phyloP scores from a whole-genome alignment of 1,140 invertebrate species.

The Streblospio benedicti region DNA sequence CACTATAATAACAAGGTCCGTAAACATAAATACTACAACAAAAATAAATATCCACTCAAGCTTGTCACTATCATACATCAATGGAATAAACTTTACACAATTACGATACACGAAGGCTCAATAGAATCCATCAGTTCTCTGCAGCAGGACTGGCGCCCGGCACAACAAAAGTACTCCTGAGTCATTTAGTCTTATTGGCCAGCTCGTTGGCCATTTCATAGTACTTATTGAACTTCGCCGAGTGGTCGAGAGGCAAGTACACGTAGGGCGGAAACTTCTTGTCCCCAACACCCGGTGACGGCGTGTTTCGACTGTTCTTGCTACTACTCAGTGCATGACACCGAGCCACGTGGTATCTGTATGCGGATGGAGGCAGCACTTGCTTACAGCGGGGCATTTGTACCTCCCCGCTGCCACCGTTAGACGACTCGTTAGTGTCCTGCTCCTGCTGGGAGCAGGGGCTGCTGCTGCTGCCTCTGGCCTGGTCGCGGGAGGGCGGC shows the following conservation, averaged over 20 bases:
- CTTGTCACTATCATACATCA: too few relatives aligned
- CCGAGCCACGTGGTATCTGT: conserved; percentile 89
- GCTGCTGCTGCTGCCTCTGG: neutral
- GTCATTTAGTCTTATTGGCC: conserved; percentile 18
- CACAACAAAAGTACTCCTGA: too few relatives aligned
- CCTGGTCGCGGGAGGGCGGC: neutral
- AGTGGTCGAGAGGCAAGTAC: conserved; percentile 16
- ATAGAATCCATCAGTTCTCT: too few relatives aligned
- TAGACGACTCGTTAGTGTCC: too few relatives aligned
- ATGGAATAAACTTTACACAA: too few relatives aligned
- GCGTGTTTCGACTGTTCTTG: neutral
- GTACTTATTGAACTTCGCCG: conserved; percentile 19
- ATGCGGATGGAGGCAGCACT: conserved; percentile 91
- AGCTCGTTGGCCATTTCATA: conserved; percentile 22
- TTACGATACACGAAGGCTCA: too few relatives aligned
- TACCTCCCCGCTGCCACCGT: neutral
- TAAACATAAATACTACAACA: too few relatives aligned
- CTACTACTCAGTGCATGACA: conserved; percentile 69
- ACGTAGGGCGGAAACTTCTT: conserved; percentile 14
- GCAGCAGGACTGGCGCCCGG: too few relatives aligned
- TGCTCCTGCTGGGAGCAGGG: neutral
- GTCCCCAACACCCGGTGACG: neutral
- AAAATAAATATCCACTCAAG: too few relatives aligned
- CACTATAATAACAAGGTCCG: too few relatives aligned
- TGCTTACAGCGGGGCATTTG: conserved; percentile 66